phyloP scores from a whole-genome alignment of 2,888 invertebrate species.

The Folsomia candida region DNA sequence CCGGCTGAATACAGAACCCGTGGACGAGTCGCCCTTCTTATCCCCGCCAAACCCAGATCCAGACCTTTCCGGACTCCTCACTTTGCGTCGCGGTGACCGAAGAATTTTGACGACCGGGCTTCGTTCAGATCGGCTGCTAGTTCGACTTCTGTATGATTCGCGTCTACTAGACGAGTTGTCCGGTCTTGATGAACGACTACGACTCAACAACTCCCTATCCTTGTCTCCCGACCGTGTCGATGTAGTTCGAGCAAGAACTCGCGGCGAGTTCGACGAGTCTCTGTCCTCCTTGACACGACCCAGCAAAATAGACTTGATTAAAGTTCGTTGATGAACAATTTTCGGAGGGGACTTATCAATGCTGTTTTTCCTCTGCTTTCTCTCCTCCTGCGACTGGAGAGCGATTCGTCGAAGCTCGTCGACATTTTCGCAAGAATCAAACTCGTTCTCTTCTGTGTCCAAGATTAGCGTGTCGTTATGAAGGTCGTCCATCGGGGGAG shows the following conservation, averaged over 20 bases:
- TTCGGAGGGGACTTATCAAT: not conserved
- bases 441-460: slow-evolving; percentile 14
- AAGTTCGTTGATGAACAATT: not conserved
- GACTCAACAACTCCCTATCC: too few relatives aligned
- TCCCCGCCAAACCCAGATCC: not conserved
- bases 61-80: not conserved
- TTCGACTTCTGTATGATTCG: not conserved
- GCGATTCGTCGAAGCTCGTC: slow-evolving; percentile 15
- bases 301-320: not conserved
- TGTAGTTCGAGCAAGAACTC: not conserved
- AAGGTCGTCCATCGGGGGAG: too few relatives aligned
- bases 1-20: not conserved
- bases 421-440: slow-evolving; percentile 9
- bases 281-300: not conserved
- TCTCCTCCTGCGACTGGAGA: slow-evolving; percentile 1
- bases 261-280: not conserved
- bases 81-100: not conserved
- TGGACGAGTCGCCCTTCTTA: not conserved
- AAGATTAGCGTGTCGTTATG: slow-evolving; percentile 9
- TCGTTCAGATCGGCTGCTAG: not conserved
- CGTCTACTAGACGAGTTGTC: not conserved
- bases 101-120: not conserved
- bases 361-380: not conserved
- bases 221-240: not conserved
- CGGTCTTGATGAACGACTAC: not conserved